phyloP scores from a whole-genome alignment of 2,888 invertebrate species.

The Arge pagana region DNA sequence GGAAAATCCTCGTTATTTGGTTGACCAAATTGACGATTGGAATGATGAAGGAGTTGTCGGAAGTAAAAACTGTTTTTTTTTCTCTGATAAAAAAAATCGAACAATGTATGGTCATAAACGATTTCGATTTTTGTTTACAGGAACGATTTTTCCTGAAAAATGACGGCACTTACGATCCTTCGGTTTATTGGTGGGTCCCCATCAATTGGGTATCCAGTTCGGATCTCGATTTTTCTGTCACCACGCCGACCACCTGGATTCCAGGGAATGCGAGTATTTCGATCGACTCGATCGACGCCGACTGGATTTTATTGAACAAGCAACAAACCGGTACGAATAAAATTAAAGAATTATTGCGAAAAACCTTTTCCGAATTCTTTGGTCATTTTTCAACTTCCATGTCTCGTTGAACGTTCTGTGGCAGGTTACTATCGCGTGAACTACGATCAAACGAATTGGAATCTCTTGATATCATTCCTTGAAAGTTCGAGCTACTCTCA shows the following conservation, averaged over 20 bases:
- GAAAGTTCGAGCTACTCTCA: slow-evolving; percentile 47
- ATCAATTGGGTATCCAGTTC: slow-evolving; percentile 19
- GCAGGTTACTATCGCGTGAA: slow-evolving; percentile 68
- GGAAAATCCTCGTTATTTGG: no score
- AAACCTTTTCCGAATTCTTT: no score
- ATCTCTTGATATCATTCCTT: slow-evolving; percentile 59
- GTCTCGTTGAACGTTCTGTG: slow-evolving; percentile 9
- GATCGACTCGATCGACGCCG: slow-evolving; percentile 47
- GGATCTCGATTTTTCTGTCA: slow-evolving; percentile 5
- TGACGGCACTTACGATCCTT: neutral
- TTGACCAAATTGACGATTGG: no score
- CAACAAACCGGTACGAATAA: slow-evolving; percentile 63
- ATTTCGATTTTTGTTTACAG: neutral
- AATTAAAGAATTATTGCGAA: no score
- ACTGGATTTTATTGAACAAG: slow-evolving; percentile 69
- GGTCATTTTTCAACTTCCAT: no score
- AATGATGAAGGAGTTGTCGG: no score
- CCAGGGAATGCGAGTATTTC: slow-evolving; percentile 43
- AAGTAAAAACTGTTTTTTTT: no score
- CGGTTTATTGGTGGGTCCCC: slow-evolving; percentile 20
- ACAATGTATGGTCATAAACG: no score
- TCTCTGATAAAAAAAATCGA: no score
- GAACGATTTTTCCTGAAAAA: slow-evolving; percentile 17
- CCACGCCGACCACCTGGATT: slow-evolving; percentile 61
- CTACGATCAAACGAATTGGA: slow-evolving; percentile 67